Base-by-base conservation (phyloP, 2,113 vertebrate species). In the Campylomormyrus tamandua region DNA sequence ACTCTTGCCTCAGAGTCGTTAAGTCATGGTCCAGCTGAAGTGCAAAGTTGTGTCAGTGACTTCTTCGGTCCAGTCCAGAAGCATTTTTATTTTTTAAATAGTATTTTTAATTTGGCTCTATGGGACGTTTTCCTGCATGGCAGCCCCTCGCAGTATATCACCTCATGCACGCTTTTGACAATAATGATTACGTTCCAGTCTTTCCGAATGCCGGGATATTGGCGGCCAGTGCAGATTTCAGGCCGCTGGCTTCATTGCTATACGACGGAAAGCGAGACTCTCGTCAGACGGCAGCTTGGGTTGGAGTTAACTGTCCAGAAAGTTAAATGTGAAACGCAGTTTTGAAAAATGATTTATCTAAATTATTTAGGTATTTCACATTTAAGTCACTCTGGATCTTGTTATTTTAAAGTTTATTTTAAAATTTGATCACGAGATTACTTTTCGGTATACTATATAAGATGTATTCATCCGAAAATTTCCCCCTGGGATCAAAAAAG, bases 131-230 rank as follows among this genome's bases (percentile, higher is more conserved):
- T 58, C 0, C 39, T 88, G 53, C 6, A 21, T 46, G 39, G 31
- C 35, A 70, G 89, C 87, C 85, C 35, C 35, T 87, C 88, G 48
- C 84, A 42, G 87, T 93, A 93, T 93, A 93, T 94, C 88, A 91
- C 49, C 84, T 89, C 86, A 62, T 74, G 89, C 84, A 89, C 89
- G n/a, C 83, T 45, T 87, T n/a, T 80, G 91, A 87, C 91, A 91
- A 90, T 89, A 90, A 91, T 85, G 27, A 90, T 85, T 46, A 87
- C 87, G 83, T 89, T 90, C 35, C 87, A 27, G 77, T 77, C 88
- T 58, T 53, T 53, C 62, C 90, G 56, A 90, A 70, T 24, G 48
- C 90, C 39, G 7, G 39, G 13, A 85, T 35, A 88, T 70, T 10
- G 13, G 58, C 85, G n/a, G 89, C 87, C 35, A 88, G 90, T 49